These are phyloP conservation scores for Odontothrips loti DNA, from an alignment of 2,888 invertebrate species.

Conservation along the genomic window DNA sequence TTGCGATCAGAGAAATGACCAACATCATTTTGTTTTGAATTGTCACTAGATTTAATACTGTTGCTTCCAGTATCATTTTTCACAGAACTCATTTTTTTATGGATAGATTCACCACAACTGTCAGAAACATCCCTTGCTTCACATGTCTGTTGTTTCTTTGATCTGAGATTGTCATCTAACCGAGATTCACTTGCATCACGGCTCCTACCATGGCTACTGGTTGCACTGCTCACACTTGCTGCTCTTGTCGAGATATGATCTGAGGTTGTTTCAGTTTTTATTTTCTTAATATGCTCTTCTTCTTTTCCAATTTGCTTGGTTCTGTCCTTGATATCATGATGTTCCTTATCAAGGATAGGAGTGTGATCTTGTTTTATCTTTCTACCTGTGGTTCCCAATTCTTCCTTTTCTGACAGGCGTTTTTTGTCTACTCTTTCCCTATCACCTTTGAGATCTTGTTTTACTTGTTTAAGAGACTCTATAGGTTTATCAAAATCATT, in stretches of 20 bases:
- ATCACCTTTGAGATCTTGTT: neutral
- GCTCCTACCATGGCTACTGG: constrained; percentile 30
- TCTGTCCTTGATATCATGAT: constrained; percentile 39
- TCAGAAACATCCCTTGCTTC: neutral
- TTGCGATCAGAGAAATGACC: neutral
- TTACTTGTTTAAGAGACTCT: neutral
- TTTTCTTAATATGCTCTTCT: constrained; percentile 47
- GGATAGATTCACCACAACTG: neutral
- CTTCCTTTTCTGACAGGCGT: constrained; percentile 4
- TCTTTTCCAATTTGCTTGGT: constrained; percentile 39
- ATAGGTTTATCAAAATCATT: neutral
- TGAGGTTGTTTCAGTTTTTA: constrained; percentile 43
- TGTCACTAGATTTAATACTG: neutral
- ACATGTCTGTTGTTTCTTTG: neutral
- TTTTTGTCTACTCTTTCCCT: constrained; percentile 12
- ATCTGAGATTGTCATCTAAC: neutral
- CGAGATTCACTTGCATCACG: constrained; percentile 36
- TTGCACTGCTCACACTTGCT: constrained; percentile 35
- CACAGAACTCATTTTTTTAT: neutral
- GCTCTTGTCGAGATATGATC: constrained; percentile 32
- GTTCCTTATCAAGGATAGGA: constrained; percentile 31
- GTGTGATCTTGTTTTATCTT: constrained; percentile 31
- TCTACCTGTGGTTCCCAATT: neutral
- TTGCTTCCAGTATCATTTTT: neutral
- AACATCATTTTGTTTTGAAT: neutral